Percentiles rank a stretch among this genome's conserved stretches.
Conservation (phyloP, 2,888 invertebrate species). For the Parnassius mnemosyne region DNA sequence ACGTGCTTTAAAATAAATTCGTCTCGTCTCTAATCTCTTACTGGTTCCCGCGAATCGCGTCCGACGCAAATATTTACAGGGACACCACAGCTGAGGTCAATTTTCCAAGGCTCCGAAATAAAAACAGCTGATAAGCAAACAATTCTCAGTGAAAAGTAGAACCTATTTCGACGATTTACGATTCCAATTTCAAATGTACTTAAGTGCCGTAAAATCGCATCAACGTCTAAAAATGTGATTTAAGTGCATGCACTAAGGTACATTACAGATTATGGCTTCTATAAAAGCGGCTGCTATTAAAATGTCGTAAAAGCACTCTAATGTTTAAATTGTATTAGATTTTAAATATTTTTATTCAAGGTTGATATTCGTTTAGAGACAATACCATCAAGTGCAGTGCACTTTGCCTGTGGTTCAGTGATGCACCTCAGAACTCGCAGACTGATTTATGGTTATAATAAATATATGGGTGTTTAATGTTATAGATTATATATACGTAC, state of each 20-base stretch:
- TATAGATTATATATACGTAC: slow-evolving; percentile 63
- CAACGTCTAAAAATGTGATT: slow-evolving; percentile 49
- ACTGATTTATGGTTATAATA: slow-evolving; percentile 77
- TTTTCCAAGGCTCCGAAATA: slow-evolving; percentile 46
- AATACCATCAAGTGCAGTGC: slow-evolving; percentile 62
- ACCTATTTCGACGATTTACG: slow-evolving; percentile 7
- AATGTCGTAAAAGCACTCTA: slow-evolving; percentile 34
- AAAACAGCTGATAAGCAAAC: slow-evolving; percentile 43
- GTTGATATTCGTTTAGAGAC: slow-evolving; percentile 29
- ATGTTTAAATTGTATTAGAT: slow-evolving; percentile 28
- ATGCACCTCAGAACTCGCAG: slow-evolving; percentile 68
- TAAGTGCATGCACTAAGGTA: slow-evolving; percentile 49
- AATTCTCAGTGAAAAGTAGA: slow-evolving; percentile 6
- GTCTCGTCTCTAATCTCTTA: slow-evolving; percentile 63
- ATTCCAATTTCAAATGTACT: slow-evolving; percentile 29
- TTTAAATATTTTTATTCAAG: slow-evolving; percentile 26
- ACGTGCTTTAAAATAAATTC: slow-evolving; percentile 47
- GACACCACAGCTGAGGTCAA: slow-evolving; percentile 74
- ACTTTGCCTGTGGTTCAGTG: slow-evolving; percentile 62
- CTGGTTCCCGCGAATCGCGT: slow-evolving; percentile 62
- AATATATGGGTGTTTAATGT: slow-evolving; percentile 77
- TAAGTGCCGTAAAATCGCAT: slow-evolving; percentile 48
- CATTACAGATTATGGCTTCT: slow-evolving; percentile 46
- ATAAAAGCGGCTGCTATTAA: slow-evolving; percentile 33
- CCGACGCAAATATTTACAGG: slow-evolving; percentile 74